Percentiles rank a stretch among this genome's conserved stretches.
phyloP scores from a whole-genome alignment of 2,888 invertebrate species.

The Scaptomyza parva region DNA sequence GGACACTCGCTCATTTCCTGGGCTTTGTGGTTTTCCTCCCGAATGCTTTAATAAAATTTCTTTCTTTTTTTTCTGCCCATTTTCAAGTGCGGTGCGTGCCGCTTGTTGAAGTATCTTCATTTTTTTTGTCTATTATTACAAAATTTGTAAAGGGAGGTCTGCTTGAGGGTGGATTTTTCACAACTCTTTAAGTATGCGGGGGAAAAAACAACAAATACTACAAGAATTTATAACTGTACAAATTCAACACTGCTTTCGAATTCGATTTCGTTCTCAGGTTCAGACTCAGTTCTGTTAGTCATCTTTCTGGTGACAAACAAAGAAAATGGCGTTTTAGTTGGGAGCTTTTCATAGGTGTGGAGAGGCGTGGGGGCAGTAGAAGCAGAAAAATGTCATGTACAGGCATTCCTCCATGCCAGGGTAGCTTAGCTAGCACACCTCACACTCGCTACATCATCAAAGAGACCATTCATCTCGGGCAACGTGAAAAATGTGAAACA shows the following conservation, averaged over 20 bases:
- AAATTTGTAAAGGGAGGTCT: slow-evolving; percentile 25
- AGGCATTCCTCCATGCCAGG: slow-evolving; percentile 51
- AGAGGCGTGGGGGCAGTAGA: slow-evolving; percentile 4
- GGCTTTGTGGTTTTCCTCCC: slow-evolving; percentile 35
- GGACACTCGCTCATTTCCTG: slow-evolving; percentile 44
- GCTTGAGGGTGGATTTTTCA: slow-evolving; percentile 46
- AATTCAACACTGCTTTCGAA: slow-evolving; percentile 61
- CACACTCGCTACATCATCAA: slow-evolving; percentile 63
- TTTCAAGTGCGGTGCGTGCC: slow-evolving; percentile 49
- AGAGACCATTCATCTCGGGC: slow-evolving; percentile 70
- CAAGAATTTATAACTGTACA: slow-evolving; percentile 56
- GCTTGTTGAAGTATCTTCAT: slow-evolving; percentile 48
- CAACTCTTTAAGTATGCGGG: slow-evolving; percentile 62
- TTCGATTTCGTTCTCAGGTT: slow-evolving; percentile 59
- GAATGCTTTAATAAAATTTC: slow-evolving; percentile 36
- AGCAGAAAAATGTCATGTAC: slow-evolving; percentile 71
- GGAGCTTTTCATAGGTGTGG: slow-evolving; percentile 6
- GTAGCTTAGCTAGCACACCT: neutral
- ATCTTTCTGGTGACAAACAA: slow-evolving; percentile 62
- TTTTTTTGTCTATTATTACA: slow-evolving; percentile 41
- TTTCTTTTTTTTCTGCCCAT: slow-evolving; percentile 24
- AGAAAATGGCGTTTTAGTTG: slow-evolving; percentile 41
- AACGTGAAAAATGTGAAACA: slow-evolving; percentile 78
- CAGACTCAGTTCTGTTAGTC: slow-evolving; percentile 65
- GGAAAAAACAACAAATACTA: slow-evolving; percentile 9